Evolutionary conservation across 2,113 vertebrate genomes (phyloP).

Genomic region (Grammomys dolichurus): DNA sequence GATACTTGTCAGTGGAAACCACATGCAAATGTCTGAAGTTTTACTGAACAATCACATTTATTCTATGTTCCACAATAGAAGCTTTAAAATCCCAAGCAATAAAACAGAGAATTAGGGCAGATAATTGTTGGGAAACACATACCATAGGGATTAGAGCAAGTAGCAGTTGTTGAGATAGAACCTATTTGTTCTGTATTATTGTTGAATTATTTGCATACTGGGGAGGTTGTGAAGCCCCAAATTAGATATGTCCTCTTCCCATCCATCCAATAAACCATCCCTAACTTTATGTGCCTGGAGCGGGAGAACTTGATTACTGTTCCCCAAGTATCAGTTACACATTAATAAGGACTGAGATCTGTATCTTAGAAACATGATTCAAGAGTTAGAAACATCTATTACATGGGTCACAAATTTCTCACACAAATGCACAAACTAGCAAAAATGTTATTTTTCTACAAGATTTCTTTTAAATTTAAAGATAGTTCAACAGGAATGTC

Average conservation of each 20-base stretch:
- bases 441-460: slow-evolving; percentile 48
- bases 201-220: slow-evolving; percentile 71
- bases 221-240: slow-evolving; percentile 38
- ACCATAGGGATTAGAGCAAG: slow-evolving; percentile 21
- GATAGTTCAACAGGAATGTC: slow-evolving; percentile 42
- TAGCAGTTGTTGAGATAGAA: slow-evolving; percentile 35
- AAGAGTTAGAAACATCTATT: slow-evolving; percentile 39
- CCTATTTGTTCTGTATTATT: slow-evolving; percentile 58
- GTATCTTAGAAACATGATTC: slow-evolving; percentile 62
- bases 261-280: slow-evolving; percentile 50
- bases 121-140: slow-evolving; percentile 66
- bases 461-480: slow-evolving; percentile 48
- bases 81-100: slow-evolving; percentile 72
- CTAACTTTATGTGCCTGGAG: slow-evolving; percentile 37
- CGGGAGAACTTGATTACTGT: slow-evolving; percentile 48
- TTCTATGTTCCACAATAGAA: slow-evolving; percentile 43
- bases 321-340: slow-evolving; percentile 38
- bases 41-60: slow-evolving; percentile 70
- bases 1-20: slow-evolving; percentile 75
- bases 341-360: slow-evolving; percentile 69
- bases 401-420: slow-evolving; percentile 37
- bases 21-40: slow-evolving; percentile 44
- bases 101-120: slow-evolving; percentile 77
- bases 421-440: slow-evolving; percentile 35
- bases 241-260: slow-evolving; percentile 60